Percentiles rank a stretch among this genome's conserved stretches.
Evolutionary conservation across 1,140 invertebrate genomes (phyloP).

Genomic region (Drosophila melanica): DNA sequence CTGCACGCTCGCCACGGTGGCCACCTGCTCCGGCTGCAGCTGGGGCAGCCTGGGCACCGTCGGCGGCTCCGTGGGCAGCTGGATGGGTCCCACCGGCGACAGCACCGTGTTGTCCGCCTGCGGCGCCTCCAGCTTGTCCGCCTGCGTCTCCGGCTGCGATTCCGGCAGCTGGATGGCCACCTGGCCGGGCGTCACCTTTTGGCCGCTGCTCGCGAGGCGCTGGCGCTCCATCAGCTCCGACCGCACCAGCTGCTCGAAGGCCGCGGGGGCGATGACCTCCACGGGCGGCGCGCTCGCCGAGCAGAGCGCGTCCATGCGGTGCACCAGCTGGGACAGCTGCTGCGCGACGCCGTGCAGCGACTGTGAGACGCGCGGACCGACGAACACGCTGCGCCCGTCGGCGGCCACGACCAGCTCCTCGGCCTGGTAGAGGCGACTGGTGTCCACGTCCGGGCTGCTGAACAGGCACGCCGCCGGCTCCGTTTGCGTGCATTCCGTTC

Average conservation of each 20-base stretch:
- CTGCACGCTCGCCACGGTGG: slow-evolving; percentile 47
- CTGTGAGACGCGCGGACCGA: slow-evolving; percentile 49
- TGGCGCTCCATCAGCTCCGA: slow-evolving; percentile 47
- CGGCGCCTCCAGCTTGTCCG: background rate
- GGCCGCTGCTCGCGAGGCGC: slow-evolving; percentile 13
- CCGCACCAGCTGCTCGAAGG: slow-evolving; percentile 40
- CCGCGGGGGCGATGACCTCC: slow-evolving; percentile 38
- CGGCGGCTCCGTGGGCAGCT: slow-evolving; percentile 29
- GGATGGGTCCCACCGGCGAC: slow-evolving; percentile 37
- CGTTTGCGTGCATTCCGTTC: slow-evolving; percentile 28
- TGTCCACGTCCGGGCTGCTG: slow-evolving; percentile 24
- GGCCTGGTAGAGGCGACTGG: slow-evolving; percentile 20
- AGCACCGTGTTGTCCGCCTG: slow-evolving; percentile 15
- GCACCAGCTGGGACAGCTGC: slow-evolving; percentile 42
- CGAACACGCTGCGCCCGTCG: slow-evolving; percentile 40
- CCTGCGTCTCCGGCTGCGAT: background rate
- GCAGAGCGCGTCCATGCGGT: slow-evolving; percentile 28
- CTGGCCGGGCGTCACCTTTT: slow-evolving; percentile 20
- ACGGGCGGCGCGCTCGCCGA: slow-evolving; percentile 56
- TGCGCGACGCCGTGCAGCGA: slow-evolving; percentile 41
- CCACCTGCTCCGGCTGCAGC: slow-evolving; percentile 54
- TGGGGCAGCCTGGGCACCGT: slow-evolving; percentile 43
- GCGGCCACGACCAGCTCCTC: slow-evolving; percentile 31
- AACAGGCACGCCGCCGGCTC: slow-evolving; percentile 32
- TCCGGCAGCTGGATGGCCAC: slow-evolving; percentile 5